Conservation (phyloP, 2,113 vertebrate species). For the Penelope pileata region DNA sequence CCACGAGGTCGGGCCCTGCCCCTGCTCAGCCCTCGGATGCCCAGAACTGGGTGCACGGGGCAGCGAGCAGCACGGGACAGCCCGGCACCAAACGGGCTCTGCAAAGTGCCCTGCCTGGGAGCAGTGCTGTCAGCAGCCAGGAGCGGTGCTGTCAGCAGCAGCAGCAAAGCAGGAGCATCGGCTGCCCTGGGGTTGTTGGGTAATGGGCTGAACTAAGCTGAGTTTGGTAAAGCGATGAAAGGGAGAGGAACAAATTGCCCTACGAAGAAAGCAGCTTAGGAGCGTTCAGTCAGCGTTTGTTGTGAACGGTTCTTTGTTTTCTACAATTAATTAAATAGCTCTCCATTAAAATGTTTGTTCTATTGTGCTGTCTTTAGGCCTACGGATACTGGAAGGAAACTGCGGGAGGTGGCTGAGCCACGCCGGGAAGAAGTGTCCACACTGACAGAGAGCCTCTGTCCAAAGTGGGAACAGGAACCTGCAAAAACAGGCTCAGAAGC, state of each 20-base stretch:
- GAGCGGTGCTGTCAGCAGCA: not conserved
- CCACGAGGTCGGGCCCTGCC: not conserved
- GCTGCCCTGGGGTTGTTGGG: not conserved
- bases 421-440: rapidly evolving
- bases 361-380: not conserved
- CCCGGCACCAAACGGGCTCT: not conserved
- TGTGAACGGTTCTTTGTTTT: slow-evolving; percentile 80
- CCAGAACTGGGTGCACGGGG: rapidly evolving
- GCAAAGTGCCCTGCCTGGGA: not conserved
- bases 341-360: slow-evolving; percentile 27
- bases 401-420: not conserved
- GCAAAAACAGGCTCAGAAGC: not conserved
- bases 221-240: not conserved
- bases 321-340: slow-evolving; percentile 79
- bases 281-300: slow-evolving; percentile 78
- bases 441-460: not conserved
- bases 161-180: not conserved
- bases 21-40: too few relatives aligned
- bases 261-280: slow-evolving; percentile 70
- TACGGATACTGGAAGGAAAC: not conserved
- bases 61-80: rapidly evolving
- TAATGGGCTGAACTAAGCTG: not conserved
- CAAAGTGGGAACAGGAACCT: not conserved
- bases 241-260: slow-evolving; percentile 1
- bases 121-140: not conserved